Base-by-base conservation (phyloP, 2,113 vertebrate species). In the Athene cunicularia region DNA sequence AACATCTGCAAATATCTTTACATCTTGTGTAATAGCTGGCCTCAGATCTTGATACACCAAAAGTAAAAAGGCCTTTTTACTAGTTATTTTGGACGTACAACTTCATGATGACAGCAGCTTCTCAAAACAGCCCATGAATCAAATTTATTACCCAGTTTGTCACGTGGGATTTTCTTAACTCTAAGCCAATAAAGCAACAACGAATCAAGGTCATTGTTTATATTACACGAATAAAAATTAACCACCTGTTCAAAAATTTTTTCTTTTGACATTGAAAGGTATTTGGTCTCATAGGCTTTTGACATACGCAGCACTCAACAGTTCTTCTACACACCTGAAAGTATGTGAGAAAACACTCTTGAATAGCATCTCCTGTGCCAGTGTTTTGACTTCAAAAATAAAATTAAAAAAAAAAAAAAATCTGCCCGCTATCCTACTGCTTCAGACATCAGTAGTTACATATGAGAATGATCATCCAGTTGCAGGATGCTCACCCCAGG, bases 1-100 rank as follows among this genome's bases (percentile, higher is more conserved):
- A 90, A 95, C 94, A 96, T 97, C 96, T 98, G 97, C 89, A 94
- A 95, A 94, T 96, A 96, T 94, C 93, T 94, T 96, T 76, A 95
- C 35, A 93, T 93, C 93, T 96, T 98, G 95, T 87, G 91, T 92
- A 96, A 97, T 90, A 96, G 90, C 92, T 97, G 97, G 93, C 93
- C 83, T 94, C 49, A 76, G 86, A 73, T 70, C 94, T 63, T 55
- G 86, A 93, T 71, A 81, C 41, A 70, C 60, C 56, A 32, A 94
- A 94, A 97, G 86, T 35, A 86, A 86, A 95, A 95, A 95, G 84
- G 45, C 11, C 71, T 76, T 92, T 83, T 92, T 83, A 91, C 91
- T 60, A 56, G 70, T 92, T 88, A 94, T 37, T 90, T 80, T 81
- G 85, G 92, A 79, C 71, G 93, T 80, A 82, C 3, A 90, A 90